Conservation (phyloP, 30 jellyfish, hydroid and myxozoan genomes). For the Aurelia aurita complex sp. Pacific region DNA sequence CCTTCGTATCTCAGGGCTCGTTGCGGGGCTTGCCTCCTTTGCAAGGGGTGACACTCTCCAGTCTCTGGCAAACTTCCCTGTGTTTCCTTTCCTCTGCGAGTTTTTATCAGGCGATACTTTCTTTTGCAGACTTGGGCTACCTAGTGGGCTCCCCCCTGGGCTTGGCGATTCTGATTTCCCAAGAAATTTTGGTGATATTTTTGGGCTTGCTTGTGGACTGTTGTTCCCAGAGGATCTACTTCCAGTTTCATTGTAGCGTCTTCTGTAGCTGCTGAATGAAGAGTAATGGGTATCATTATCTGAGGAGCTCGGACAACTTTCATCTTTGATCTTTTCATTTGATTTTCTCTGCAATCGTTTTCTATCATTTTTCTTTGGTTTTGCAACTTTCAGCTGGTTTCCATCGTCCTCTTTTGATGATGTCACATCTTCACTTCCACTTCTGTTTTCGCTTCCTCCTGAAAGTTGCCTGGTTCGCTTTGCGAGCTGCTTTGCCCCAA, state of each 20-base stretch:
- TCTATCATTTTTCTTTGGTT: slow-evolving; percentile 51
- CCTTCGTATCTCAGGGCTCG: slow-evolving; percentile 86
- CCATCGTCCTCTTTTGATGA: slow-evolving; percentile 67
- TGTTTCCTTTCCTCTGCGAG: slow-evolving; percentile 40
- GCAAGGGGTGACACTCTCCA: slow-evolving; percentile 90
- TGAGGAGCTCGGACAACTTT: slow-evolving; percentile 88
- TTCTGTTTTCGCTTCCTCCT: slow-evolving; percentile 71
- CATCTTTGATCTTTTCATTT: slow-evolving; percentile 35
- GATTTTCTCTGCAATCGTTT: slow-evolving; percentile 46
- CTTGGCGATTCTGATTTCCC: slow-evolving; percentile 37
- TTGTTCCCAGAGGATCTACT: slow-evolving; percentile 68
- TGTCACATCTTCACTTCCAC: slow-evolving; percentile 68
- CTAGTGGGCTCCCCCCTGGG: slow-evolving; percentile 30
- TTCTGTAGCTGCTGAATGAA: slow-evolving; percentile 81
- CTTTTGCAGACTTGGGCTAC: slow-evolving; percentile 58
- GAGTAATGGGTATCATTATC: slow-evolving; percentile 79
- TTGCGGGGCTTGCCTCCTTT: slow-evolving; percentile 73
- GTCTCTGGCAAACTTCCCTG: slow-evolving; percentile 33
- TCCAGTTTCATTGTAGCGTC: slow-evolving; percentile 74
- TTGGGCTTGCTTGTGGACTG: slow-evolving; percentile 80
- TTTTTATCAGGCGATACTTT: slow-evolving; percentile 22
- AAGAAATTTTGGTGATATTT: slow-evolving; percentile 23
- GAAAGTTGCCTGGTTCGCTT: slow-evolving; percentile 70
- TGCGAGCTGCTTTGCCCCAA: slow-evolving; percentile 87
- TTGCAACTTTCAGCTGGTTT: slow-evolving; percentile 22